phyloP scores from a whole-genome alignment of 2,113 vertebrate genomes.

The Camarhynchus parvulus region DNA sequence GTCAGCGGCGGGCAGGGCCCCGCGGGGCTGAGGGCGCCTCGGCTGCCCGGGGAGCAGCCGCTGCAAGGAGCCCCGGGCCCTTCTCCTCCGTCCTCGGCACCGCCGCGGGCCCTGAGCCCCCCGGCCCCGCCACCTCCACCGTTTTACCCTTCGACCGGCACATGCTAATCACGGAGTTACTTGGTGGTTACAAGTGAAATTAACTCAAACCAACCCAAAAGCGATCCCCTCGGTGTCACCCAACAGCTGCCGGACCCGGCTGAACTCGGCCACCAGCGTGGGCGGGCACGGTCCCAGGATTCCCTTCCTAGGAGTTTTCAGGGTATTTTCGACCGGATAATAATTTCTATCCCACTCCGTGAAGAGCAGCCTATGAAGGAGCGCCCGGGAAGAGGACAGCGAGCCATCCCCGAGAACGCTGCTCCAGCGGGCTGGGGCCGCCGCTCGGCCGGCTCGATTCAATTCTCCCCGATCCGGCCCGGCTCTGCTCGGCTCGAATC shows the following conservation, averaged over 20 bases:
- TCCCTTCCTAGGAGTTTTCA: background rate
- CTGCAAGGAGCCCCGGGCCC: accelerated
- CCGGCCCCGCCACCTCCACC: too few species aligned
- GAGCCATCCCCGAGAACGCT: background rate
- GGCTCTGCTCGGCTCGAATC: background rate
- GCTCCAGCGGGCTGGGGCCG: background rate
- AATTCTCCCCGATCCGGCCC: background rate
- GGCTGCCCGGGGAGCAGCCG: background rate
- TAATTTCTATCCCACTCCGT: background rate
- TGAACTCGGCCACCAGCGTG: background rate
- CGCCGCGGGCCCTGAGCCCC: background rate
- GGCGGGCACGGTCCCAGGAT: accelerated
- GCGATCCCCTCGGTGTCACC: background rate
- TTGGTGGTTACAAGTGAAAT: background rate
- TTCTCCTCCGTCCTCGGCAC: background rate
- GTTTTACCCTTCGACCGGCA: background rate
- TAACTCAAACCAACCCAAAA: background rate
- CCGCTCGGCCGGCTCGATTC: background rate
- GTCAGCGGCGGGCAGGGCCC: background rate
- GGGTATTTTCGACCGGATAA: background rate
- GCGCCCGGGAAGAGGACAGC: accelerated
- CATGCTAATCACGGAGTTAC: background rate
- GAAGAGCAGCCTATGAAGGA: too few species aligned
- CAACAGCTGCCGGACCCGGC: background rate
- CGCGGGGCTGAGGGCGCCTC: background rate